Conservation (phyloP, 2,797 vertebrate genomes). For the Chrysocyon brachyurus region DNA sequence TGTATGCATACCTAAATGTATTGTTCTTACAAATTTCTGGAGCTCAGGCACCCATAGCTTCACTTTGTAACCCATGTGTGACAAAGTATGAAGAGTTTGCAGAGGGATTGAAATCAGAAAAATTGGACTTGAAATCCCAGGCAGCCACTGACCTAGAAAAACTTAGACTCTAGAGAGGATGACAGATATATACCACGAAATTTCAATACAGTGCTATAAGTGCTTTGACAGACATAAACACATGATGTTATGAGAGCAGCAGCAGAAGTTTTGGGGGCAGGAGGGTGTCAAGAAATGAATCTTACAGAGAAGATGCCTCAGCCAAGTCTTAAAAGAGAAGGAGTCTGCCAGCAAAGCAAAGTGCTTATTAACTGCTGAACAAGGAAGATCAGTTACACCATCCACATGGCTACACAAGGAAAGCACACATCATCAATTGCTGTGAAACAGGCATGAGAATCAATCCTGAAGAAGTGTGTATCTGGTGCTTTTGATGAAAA, state of each 20-base stretch:
- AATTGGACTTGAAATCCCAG: constrained; percentile 44
- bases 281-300: constrained; percentile 59
- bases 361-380: constrained; percentile 79
- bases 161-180: constrained; percentile 54
- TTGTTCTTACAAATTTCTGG: not conserved
- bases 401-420: constrained; percentile 76
- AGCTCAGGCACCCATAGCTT: not conserved
- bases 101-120: constrained; percentile 23
- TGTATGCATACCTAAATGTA: not conserved
- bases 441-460: constrained; percentile 72
- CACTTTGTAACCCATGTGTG: not conserved
- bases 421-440: constrained; percentile 83
- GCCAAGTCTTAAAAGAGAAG: constrained; percentile 77
- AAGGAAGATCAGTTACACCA: constrained; percentile 82
- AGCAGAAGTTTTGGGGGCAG: constrained; percentile 13
- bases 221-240: constrained; percentile 72
- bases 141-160: constrained; percentile 47
- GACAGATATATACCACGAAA: constrained; percentile 68
- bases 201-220: constrained; percentile 57
- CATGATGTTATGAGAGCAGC: constrained; percentile 61
- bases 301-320: constrained; percentile 29
- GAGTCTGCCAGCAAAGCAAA: constrained; percentile 76
- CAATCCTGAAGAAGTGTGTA: constrained; percentile 81
- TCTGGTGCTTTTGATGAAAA: constrained; percentile 85
- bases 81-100: not conserved